Base-by-base conservation (phyloP, 2,113 vertebrate species). In the Burhinus oedicnemus region DNA sequence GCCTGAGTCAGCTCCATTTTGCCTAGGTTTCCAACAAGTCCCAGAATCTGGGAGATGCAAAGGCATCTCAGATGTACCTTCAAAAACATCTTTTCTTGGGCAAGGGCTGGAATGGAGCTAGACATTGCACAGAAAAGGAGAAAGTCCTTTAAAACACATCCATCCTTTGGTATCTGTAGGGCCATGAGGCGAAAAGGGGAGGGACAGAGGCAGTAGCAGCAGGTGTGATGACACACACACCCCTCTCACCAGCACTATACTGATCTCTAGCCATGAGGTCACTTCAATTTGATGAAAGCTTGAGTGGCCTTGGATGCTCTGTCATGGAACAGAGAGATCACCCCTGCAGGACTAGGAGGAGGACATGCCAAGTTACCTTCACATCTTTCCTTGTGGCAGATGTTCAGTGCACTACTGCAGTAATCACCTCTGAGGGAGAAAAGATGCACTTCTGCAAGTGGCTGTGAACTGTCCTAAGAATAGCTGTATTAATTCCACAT, bases 1-100 rank as follows among this genome's bases (percentile, higher is more conserved):
- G 1, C 10, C 19, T 9, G n/a, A 17, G 22, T 6, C 44, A 68
- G 15, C 23, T 69, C 3, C 0, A 9, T 36, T 75, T 76, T 42
- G 3, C 25, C 13, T 19, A 19, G 22, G 34, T 87, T 57, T 87
- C 72, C 64, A 87, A 60, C 22, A 57, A 77, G 12, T 52, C 5
- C 9, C 45, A 58, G 60, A 30, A 95, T 27, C 61, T 62, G 12
- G 30, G 58, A 62, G 44, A 44, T 22, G 34, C 13, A 70, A 77
- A 66, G 22, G 7, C 11, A 49, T 6, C 42, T 78, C 44, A 64
- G 34, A 62, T 17, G 29, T n/a, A 86, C n/a, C 45, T 87, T 51
- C 58, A 23, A 12, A 72, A 61, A 34, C 19, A 44, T 36, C 15
- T 62, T 54, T 66, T 44, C 69, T 70, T 75, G 4, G 30, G 19